These are phyloP conservation scores for Phyllotreta cruciferae DNA, from an alignment of 2,888 invertebrate species.

Conservation along the genomic window DNA sequence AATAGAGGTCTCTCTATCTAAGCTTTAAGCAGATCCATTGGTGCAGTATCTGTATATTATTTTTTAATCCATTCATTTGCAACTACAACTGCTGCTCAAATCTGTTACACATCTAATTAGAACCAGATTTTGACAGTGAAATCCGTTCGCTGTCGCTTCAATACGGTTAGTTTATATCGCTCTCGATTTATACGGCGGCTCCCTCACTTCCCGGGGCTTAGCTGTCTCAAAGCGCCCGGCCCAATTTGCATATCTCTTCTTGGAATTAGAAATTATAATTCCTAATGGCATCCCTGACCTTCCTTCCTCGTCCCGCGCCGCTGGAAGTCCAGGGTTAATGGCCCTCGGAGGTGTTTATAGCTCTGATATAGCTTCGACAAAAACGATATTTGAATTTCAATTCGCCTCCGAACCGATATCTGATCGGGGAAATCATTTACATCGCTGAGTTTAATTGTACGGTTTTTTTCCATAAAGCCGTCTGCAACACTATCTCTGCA, in stretches of 20 bases:
- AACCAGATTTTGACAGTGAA: background rate
- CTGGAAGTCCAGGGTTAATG: constrained; percentile 18
- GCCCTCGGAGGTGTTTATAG: constrained; percentile 26
- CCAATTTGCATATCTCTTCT: constrained; percentile 18
- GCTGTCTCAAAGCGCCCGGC: background rate
- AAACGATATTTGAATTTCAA: constrained; percentile 28
- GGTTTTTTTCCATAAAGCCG: no score
- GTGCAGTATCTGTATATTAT: no score
- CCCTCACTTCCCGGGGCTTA: constrained; percentile 5
- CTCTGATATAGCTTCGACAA: constrained; percentile 20
- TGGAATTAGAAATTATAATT: constrained; percentile 25
- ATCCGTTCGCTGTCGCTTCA: constrained; percentile 6
- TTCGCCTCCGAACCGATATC: constrained; percentile 8
- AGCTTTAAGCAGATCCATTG: no score
- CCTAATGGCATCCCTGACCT: constrained; percentile 16
- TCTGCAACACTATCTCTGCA: no score
- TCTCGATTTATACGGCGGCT: background rate
- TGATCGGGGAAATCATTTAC: constrained; percentile 7
- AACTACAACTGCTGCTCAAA: no score
- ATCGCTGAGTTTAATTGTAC: background rate
- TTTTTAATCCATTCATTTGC: no score
- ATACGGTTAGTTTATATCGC: background rate
- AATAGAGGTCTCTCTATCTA: no score
- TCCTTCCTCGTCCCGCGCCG: constrained; percentile 7
- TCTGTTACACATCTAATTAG: no score